Conservation (phyloP, 2,113 vertebrate species). For the Probosciger aterrimus region DNA sequence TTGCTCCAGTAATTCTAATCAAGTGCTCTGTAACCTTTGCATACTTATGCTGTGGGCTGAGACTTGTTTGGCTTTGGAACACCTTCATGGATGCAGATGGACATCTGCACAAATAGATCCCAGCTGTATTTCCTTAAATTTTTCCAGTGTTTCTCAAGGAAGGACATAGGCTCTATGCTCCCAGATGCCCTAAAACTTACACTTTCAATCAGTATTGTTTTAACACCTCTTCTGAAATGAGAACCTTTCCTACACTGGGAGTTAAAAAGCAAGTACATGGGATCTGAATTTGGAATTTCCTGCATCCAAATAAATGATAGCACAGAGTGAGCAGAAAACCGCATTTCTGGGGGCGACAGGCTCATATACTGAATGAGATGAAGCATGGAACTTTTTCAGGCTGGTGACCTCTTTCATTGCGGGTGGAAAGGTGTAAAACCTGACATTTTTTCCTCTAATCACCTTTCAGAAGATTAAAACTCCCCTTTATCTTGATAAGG, state of each 20-base stretch:
- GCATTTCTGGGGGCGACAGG: neutral
- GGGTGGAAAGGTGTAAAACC: neutral
- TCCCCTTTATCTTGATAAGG: neutral
- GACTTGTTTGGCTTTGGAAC: neutral
- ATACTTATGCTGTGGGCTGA: neutral
- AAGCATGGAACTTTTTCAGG: neutral
- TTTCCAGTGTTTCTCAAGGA: neutral
- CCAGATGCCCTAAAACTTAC: neutral
- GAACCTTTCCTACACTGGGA: neutral
- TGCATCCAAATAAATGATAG: neutral
- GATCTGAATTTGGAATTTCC: neutral
- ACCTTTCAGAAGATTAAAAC: neutral
- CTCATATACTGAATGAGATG: neutral
- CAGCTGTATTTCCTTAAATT: neutral
- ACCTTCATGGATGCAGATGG: neutral
- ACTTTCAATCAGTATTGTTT: neutral
- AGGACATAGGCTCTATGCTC: neutral
- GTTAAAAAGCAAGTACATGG: neutral
- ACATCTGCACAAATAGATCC: neutral
- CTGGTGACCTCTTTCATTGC: neutral
- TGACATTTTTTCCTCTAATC: neutral
- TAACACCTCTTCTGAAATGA: neutral
- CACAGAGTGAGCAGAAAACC: neutral
- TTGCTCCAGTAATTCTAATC: neutral
- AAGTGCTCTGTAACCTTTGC: neutral